Evolutionary conservation across 2,113 vertebrate species (phyloP), one percentile per base, ranked within the genome.

Genomic region (Lonchura striata): DNA sequence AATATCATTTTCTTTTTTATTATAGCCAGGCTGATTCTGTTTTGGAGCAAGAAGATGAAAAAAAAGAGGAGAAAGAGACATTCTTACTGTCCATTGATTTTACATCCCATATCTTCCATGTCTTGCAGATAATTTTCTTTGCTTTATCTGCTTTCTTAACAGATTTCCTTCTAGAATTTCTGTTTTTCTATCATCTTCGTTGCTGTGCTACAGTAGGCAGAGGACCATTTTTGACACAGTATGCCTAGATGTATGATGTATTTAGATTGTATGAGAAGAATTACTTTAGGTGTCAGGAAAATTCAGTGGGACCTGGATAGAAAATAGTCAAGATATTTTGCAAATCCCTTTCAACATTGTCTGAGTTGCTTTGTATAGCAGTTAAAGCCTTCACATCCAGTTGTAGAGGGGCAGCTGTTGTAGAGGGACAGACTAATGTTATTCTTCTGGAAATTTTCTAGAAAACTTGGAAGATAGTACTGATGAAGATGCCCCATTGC

Each of bases 381-480:
- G 14, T 66, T 84, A 79, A 37, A 90, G 11, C 8, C 4, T 80
- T 44, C 23, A 39, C 1, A 2, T 70, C 54, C 24, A 74, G 2
- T 76, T 41, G 13, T 46, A 53, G 11, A 39, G 15, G 12, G 37
- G 37, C 53, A 78, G 50, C n/a, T 77, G 2, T 76, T 41, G 13
- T 46, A 53, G 11, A 39, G 15, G 12, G 37, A 41, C 53, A 78
- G 50, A 42, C 65, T 96, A 93, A 94, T 63, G 6, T 44, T 68
- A 75, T 78, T 70, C 3, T 20, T 95, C 93, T 95, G 90, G 82
- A 69, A 87, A 91, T 92, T 96, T 97, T 96, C 56, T 95, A 99
- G 99, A 99, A 89, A 99, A 99, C 46, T 96, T 98, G 96, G 99
- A 99, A 74, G 99, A 99, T 61, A 99, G 99, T 97, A 99, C 98